phyloP scores from a whole-genome alignment of 2,113 vertebrate species.

The Solea senegalensis region DNA sequence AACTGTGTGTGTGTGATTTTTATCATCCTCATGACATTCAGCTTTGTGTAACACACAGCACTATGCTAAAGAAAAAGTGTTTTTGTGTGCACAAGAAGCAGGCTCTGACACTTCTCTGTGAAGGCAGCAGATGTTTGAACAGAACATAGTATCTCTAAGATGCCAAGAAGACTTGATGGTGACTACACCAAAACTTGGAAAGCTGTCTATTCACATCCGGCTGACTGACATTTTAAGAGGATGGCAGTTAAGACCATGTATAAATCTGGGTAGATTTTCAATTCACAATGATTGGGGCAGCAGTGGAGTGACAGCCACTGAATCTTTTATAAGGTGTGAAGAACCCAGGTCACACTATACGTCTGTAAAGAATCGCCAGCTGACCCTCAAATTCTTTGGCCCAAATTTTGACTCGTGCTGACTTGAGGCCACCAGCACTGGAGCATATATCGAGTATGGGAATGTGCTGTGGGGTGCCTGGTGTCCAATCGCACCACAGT shows the following conservation, averaged over 20 bases:
- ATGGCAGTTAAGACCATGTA: not conserved
- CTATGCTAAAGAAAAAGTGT: not conserved
- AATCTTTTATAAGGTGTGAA: slow-evolving; percentile 52
- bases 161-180: too few species aligned
- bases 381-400: slow-evolving; percentile 46
- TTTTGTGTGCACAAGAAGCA: not conserved
- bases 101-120: not conserved
- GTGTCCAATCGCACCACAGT: slow-evolving; percentile 52
- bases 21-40: slow-evolving; percentile 29
- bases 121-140: not conserved
- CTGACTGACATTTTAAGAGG: not conserved
- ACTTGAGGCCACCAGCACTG: slow-evolving; percentile 42
- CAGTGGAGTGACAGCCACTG: slow-evolving; percentile 12
- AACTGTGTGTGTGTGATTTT: slow-evolving; percentile 18
- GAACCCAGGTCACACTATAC: slow-evolving; percentile 14
- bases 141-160: not conserved
- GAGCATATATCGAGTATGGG: slow-evolving; percentile 46
- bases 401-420: slow-evolving; percentile 9
- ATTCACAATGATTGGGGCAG: not conserved
- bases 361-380: slow-evolving; percentile 24
- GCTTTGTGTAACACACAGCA: slow-evolving; percentile 5
- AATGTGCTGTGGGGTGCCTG: slow-evolving; percentile 54
- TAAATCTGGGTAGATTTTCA: not conserved
- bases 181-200: slow-evolving; percentile 1
- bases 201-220: not conserved